These are phyloP conservation scores for Sinonovacula constricta DNA, from an alignment of 1,140 invertebrate species.

Conservation along the genomic window DNA sequence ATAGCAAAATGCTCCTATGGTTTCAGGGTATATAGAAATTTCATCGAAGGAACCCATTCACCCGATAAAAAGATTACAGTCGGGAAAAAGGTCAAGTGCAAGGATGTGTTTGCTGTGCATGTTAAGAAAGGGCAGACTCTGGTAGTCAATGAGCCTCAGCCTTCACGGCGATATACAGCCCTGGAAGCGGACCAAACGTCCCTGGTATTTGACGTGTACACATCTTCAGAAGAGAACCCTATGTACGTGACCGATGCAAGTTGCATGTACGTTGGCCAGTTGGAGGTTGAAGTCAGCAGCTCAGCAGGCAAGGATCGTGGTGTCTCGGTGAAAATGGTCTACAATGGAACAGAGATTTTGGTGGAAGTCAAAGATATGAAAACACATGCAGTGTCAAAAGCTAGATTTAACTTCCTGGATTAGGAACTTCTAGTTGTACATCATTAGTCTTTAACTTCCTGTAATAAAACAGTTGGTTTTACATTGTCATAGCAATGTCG, in stretches of 20 bases:
- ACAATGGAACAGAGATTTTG: conserved; percentile 17
- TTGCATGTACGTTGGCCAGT: conserved; percentile 6
- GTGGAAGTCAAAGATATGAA: conserved; percentile 20
- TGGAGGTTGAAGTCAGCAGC: conserved; percentile 12
- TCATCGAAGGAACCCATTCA: conserved; percentile 6
- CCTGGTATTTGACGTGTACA: conserved; percentile 11
- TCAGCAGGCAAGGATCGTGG: conserved; percentile 10
- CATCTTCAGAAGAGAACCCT: conserved; percentile 29
- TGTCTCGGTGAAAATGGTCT: conserved; percentile 19
- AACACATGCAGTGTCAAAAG: conserved; percentile 12
- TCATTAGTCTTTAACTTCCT: too few species aligned
- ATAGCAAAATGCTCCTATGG: conserved; percentile 28
- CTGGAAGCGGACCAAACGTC: conserved; percentile 8
- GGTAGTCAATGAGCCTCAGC: background rate
- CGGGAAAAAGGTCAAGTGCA: background rate
- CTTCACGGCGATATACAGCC: conserved; percentile 4
- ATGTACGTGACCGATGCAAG: conserved; percentile 15
- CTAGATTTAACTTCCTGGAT: conserved; percentile 35
- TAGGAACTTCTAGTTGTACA: too few species aligned
- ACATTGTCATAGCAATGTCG: too few species aligned
- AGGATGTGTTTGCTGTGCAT: too few species aligned
- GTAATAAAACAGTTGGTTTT: too few species aligned
- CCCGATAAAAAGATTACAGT: background rate
- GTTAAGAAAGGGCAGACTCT: conserved; percentile 17
- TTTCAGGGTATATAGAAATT: background rate